Base-by-base conservation (phyloP, 92 coral and sea anemone genomes). In the Phenganax subtilis region DNA sequence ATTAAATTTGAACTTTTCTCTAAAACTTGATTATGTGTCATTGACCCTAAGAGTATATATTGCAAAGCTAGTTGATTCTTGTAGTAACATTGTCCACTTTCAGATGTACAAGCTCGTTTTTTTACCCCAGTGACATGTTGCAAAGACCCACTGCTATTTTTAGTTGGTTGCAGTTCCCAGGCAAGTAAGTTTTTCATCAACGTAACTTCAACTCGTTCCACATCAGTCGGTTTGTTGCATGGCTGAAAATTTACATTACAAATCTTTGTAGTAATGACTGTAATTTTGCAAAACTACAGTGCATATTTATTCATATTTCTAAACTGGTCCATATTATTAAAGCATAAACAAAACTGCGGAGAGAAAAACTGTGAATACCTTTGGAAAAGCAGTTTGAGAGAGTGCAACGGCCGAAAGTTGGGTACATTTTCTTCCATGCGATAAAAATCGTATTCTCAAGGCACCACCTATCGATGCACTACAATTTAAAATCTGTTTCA, bases 21-120 rank as follows among this genome's bases (percentile, higher is more conserved):
- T 0, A 76, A 7, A 30, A 37, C n/a, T 60, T 20, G 15, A 2
- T 58, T 70, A 9, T 29, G 64, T 57, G 9, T 59, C 16, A 6
- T 57, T 59, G 81, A 56, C 15, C 81, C 67, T 59, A 76, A 31
- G 7, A 76, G 61, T 57, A 76, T 59, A 60, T 76, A 27, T 44
- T 76, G 55, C 81, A 10, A 76, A 76, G 60, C 71, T 17, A 76
- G 61, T 9, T 57, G 81, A 66, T 66, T 66, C 72, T 14, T 68
- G 16, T 68, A 11, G n/a, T 28, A 30, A 27, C 20, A 51, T 30
- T 76, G 55, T 53, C 67, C 54, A 29, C 60, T 7, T 14, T 31
- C 56, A 9, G 51, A 29, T 5, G 20, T 31, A 16, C 70, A 57
- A 57, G 80, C 47, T 75, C 51, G 3, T 57, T 57, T 16, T 12